Conservation (phyloP, 2,113 vertebrate genomes). For the Calidris pygmaea region DNA sequence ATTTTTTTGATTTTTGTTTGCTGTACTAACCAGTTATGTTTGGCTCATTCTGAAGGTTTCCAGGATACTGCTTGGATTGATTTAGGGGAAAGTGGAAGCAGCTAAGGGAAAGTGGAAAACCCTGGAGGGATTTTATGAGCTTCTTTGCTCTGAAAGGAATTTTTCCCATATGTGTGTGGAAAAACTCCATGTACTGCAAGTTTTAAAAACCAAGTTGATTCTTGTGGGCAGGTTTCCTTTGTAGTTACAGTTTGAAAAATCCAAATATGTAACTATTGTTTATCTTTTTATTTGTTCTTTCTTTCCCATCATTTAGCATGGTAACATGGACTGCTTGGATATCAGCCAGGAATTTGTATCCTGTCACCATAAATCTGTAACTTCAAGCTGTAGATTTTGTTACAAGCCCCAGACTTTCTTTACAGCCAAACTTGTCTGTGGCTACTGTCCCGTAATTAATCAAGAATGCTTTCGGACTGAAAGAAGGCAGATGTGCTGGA, state of each 20-base stretch:
- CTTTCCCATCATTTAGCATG: slow-evolving; percentile 22
- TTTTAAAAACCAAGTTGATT: neutral
- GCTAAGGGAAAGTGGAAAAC: slow-evolving; percentile 2
- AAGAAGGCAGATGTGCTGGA: neutral
- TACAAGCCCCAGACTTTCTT: neutral
- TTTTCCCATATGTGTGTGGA: neutral
- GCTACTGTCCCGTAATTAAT: neutral
- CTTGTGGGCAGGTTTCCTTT: neutral
- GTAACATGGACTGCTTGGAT: neutral
- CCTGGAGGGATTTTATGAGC: neutral
- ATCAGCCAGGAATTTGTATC: neutral
- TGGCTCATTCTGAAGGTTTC: neutral
- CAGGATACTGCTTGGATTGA: neutral
- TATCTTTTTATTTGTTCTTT: neutral
- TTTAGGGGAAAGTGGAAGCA: neutral
- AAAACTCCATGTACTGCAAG: neutral
- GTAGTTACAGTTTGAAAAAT: neutral
- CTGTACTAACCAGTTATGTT: neutral
- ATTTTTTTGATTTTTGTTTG: neutral
- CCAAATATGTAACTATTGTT: neutral
- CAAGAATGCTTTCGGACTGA: neutral
- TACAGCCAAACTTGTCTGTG: neutral
- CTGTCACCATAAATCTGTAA: slow-evolving; percentile 9
- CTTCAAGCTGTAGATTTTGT: neutral
- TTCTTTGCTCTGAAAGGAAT: neutral